Percentiles rank a stretch among this genome's conserved stretches.
These are phyloP conservation scores for Pachypsylla venusta DNA, from an alignment of 1,140 invertebrate species.

Conservation along the genomic window DNA sequence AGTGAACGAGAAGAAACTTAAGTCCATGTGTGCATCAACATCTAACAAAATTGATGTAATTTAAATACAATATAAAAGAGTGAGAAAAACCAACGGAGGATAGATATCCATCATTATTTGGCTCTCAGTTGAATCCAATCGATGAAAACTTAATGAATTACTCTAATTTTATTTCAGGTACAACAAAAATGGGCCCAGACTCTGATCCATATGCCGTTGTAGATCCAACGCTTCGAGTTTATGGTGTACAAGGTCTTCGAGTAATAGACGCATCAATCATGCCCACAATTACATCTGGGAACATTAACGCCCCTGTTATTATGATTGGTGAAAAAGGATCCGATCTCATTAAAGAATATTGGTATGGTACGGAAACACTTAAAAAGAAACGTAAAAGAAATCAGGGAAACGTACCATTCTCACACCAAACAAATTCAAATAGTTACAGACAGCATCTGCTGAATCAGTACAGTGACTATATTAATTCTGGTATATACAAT, in stretches of 20 bases:
- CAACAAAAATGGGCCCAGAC: conserved; percentile 59
- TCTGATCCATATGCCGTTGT: conserved; percentile 65
- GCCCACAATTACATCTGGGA: conserved; percentile 65
- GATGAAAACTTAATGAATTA: too few relatives aligned
- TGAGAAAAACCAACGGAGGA: too few relatives aligned
- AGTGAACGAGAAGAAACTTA: too few relatives aligned
- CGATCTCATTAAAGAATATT: conserved; percentile 64
- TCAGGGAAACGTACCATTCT: background rate
- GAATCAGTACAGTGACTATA: background rate
- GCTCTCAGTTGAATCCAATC: too few relatives aligned
- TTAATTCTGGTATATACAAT: too few relatives aligned
- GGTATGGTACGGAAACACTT: conserved; percentile 33
- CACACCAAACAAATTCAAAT: background rate
- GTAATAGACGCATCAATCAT: conserved; percentile 70
- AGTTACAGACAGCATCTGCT: background rate
- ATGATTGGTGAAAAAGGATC: conserved; percentile 90
- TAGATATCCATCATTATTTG: too few relatives aligned
- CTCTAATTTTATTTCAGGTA: too few relatives aligned
- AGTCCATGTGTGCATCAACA: too few relatives aligned
- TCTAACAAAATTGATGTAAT: too few relatives aligned
- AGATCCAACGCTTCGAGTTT: conserved; percentile 57
- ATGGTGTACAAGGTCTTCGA: conserved; percentile 54
- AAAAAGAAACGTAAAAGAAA: conserved; percentile 26
- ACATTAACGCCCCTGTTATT: conserved; percentile 71
- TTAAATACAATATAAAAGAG: too few relatives aligned